Evolutionary conservation across 2,113 vertebrate genomes (phyloP).

Genomic region (Hippotragus niger): DNA sequence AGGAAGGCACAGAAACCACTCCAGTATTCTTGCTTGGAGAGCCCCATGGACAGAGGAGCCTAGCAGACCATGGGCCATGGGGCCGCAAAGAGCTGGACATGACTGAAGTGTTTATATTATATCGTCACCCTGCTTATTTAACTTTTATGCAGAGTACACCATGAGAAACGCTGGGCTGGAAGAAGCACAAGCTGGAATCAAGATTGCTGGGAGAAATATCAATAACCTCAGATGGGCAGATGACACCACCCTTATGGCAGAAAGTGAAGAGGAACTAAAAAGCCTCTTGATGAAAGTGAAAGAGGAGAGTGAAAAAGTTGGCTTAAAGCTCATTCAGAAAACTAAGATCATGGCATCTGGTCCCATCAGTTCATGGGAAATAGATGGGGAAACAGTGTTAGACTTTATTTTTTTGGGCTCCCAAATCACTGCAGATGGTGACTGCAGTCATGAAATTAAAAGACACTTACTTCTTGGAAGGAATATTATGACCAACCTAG

Average conservation of each 20-base stretch:
- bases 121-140: not conserved
- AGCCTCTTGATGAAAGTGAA: not conserved
- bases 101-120: not conserved
- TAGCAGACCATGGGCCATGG: not conserved
- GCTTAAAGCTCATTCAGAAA: not conserved
- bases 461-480: not conserved
- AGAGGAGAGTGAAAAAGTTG: not conserved
- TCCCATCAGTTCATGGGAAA: not conserved
- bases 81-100: not conserved
- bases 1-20: not conserved
- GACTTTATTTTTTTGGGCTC: rapidly evolving
- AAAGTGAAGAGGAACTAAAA: not conserved
- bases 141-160: not conserved
- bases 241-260: not conserved
- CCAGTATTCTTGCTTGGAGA: not conserved
- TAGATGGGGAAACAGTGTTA: not conserved
- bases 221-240: not conserved
- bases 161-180: not conserved
- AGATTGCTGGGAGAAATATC: not conserved
- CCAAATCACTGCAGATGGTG: not conserved
- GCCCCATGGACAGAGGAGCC: not conserved
- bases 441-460: not conserved
- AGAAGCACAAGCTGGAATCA: not conserved
- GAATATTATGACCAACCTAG: not conserved
- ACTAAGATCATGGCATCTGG: not conserved